Evolutionary conservation across 2,113 vertebrate species (phyloP).

Genomic region (Anas platyrhynchos): DNA sequence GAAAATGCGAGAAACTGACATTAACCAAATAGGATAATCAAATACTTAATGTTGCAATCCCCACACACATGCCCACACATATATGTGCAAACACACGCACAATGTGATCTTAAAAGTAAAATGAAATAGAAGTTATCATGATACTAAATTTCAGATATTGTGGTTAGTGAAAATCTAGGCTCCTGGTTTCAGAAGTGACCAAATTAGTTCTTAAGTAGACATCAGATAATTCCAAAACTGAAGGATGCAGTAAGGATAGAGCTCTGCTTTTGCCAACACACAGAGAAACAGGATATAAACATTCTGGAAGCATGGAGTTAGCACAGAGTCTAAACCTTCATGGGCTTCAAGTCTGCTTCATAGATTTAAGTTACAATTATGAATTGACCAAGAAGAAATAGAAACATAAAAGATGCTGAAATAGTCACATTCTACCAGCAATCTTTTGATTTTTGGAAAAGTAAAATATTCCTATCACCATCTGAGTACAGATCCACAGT

Average conservation of each 20-base stretch:
- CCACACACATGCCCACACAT: fast-evolving
- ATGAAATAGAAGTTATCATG: neutral
- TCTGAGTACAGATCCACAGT: neutral
- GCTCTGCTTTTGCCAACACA: neutral
- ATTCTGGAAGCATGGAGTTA: neutral
- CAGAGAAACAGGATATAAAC: neutral
- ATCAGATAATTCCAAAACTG: neutral
- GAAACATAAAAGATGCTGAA: neutral
- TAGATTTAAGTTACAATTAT: neutral
- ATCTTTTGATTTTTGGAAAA: neutral
- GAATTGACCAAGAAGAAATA: neutral
- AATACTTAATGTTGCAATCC: neutral
- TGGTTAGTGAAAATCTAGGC: neutral
- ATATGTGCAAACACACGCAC: neutral
- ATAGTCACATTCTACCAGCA: neutral
- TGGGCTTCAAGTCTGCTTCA: neutral
- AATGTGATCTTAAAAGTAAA: neutral
- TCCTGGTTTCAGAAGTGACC: neutral
- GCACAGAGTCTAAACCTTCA: neutral
- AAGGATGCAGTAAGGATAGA: neutral
- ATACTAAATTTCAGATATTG: neutral
- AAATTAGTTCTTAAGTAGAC: neutral
- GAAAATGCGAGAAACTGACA: neutral
- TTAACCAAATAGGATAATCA: neutral
- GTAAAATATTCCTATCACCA: neutral